Evolutionary conservation across 2,113 vertebrate genomes (phyloP).

Genomic region (Hippocampus zosterae): DNA sequence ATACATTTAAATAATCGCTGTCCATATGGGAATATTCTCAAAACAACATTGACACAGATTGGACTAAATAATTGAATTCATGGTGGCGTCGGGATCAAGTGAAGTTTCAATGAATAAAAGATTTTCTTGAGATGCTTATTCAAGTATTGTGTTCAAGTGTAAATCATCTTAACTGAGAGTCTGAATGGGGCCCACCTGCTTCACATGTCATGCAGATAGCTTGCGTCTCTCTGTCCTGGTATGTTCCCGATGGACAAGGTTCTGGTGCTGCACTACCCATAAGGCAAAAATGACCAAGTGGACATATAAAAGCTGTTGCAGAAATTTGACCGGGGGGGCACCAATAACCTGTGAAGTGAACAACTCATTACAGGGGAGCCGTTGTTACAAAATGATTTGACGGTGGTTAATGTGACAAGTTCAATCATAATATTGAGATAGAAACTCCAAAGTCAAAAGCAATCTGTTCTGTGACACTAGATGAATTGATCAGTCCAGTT

Average conservation of each 20-base stretch:
- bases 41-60: not conserved
- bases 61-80: not conserved
- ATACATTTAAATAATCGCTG: not conserved
- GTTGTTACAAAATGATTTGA: not conserved
- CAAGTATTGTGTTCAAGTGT: conserved; percentile 5
- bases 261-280: conserved; percentile 65
- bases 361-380: not conserved
- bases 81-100: not conserved
- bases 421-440: not conserved
- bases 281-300: conserved; percentile 71
- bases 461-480: not conserved
- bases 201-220: conserved; percentile 64
- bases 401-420: not conserved
- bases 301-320: conserved; percentile 66
- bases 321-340: conserved; percentile 71
- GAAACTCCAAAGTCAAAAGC: not conserved
- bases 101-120: not conserved
- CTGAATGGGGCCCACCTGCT: conserved; percentile 56
- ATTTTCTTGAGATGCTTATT: not conserved
- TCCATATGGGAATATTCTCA: not conserved
- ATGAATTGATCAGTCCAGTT: not conserved
- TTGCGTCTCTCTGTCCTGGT: conserved; percentile 70
- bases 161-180: not conserved
- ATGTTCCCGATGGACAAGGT: conserved; percentile 70
- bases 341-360: conserved; percentile 68